Evolutionary conservation across 1,140 invertebrate species (phyloP), one percentile per base, ranked within the genome.

Genomic region (Achatina immaculata): DNA sequence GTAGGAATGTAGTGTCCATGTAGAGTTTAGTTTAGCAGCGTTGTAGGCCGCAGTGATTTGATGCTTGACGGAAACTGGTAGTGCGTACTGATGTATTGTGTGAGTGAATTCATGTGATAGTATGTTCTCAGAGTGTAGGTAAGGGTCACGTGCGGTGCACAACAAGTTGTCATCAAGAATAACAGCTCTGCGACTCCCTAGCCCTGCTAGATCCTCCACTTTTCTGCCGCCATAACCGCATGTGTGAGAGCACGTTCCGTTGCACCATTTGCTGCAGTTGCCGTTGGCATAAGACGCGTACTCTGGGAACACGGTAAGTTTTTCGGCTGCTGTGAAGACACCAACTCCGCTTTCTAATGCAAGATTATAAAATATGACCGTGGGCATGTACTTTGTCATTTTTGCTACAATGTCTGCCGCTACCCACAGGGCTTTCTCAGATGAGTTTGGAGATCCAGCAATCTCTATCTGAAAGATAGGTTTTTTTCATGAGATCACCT

Each of bases 201-300:
- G 65, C 7, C 87, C 88, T 0, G 85, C 85, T 7, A 88, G 16
- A 0, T 66, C 77, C 7, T 74, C 72, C 38, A 82, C 85, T 72
- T 88, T 88, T 45, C 88, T 81, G n/a, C 84, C 84, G 82, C 88
- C 88, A 81, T 86, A 86, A 0, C 86, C 87, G 78, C 87, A 88
- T 0, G 88, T 85, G 11, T 34, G 43, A 6, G 55, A 21, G 68
- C 88, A 89, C 7, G 21, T 9, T 14, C 87, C 87, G 21, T 2
- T 19, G 40, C 74, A 76, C 6, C n/a, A 48, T 16, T 19, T 43
- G 58, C 71, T 21, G 42, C 31, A 69, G n/a, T 34, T 48, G 45
- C 42, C 78, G 78, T 83, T 83, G 14, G 78, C 71, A 4, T 79
- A 62, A 38, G 24, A 28, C 9, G 45, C 51, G n/a, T 83, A 82